Evolutionary conservation across 2,113 vertebrate species (phyloP).

Genomic region (Pteropus alecto): DNA sequence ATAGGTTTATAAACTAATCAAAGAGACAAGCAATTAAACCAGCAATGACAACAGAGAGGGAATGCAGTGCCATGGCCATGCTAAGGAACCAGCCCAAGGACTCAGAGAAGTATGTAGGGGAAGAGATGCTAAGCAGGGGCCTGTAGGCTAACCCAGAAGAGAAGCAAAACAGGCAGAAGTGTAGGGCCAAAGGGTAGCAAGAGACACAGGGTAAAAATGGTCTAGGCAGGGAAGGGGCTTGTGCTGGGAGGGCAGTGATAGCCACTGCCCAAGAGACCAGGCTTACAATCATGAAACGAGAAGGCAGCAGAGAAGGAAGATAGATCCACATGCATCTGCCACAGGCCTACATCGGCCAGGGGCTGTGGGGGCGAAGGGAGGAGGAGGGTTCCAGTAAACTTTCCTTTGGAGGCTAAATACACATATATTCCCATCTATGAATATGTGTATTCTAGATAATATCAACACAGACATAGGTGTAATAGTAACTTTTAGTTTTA

Average conservation of each 20-base stretch:
- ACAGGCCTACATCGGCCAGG: background rate
- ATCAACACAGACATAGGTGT: background rate
- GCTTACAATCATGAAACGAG: background rate
- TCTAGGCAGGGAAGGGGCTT: background rate
- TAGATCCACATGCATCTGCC: background rate
- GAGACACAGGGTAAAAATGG: background rate
- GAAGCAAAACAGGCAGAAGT: background rate
- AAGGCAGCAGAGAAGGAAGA: background rate
- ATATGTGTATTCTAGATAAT: background rate
- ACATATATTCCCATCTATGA: background rate
- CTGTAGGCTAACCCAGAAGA: background rate
- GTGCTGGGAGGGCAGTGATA: background rate
- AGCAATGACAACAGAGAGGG: background rate
- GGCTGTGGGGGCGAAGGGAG: too few species aligned
- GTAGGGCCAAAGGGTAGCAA: background rate
- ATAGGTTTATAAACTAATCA: background rate
- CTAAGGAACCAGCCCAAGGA: background rate
- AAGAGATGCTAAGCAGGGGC: background rate
- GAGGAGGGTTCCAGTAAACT: background rate
- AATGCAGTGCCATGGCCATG: background rate
- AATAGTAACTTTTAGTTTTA: background rate
- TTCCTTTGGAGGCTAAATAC: background rate
- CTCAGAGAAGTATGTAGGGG: background rate
- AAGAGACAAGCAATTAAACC: background rate
- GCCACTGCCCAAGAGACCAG: background rate